Evolutionary conservation across 92 coral and sea anemone species (phyloP).

Genomic region (Nematostella vectensis): DNA sequence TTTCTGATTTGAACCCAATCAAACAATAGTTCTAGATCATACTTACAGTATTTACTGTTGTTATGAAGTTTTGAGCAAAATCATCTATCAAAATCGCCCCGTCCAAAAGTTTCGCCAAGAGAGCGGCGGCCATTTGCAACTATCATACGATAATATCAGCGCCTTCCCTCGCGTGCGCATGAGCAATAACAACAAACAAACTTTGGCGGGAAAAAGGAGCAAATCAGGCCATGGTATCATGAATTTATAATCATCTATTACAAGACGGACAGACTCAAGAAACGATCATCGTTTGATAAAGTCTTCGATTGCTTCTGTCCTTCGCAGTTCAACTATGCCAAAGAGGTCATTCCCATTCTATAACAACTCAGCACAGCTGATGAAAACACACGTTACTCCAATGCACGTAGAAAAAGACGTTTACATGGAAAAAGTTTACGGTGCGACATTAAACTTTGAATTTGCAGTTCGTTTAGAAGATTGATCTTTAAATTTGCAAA

Average conservation of each 20-base stretch:
- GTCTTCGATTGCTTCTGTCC: too few species aligned
- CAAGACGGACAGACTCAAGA: not conserved
- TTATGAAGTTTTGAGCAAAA: conserved; percentile 13
- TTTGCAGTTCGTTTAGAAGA: not conserved
- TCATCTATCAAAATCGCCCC: conserved; percentile 48
- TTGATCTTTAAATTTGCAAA: not conserved
- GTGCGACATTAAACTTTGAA: conserved; percentile 28
- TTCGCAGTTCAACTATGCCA: conserved; percentile 44
- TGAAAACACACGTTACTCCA: conserved; percentile 74
- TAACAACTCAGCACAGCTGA: conserved; percentile 54
- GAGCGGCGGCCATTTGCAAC: conserved; percentile 56
- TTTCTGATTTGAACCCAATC: too few species aligned
- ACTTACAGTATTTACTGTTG: not conserved
- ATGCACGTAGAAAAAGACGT: conserved; percentile 61
- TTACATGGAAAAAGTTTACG: conserved; percentile 60
- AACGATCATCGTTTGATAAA: too few species aligned
- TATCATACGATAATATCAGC: conserved; percentile 48
- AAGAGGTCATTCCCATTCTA: conserved; percentile 81
- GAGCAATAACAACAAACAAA: conserved; percentile 22
- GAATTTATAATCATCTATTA: not conserved
- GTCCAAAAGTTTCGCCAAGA: conserved; percentile 49
- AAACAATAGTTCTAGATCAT: not conserved
- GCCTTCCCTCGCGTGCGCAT: conserved; percentile 38
- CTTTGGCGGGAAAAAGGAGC: conserved; percentile 70
- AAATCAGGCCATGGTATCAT: conserved; percentile 36